Evolutionary conservation across 92 coral and sea anemone species (phyloP).

Genomic region (Micromussa lordhowensis): DNA sequence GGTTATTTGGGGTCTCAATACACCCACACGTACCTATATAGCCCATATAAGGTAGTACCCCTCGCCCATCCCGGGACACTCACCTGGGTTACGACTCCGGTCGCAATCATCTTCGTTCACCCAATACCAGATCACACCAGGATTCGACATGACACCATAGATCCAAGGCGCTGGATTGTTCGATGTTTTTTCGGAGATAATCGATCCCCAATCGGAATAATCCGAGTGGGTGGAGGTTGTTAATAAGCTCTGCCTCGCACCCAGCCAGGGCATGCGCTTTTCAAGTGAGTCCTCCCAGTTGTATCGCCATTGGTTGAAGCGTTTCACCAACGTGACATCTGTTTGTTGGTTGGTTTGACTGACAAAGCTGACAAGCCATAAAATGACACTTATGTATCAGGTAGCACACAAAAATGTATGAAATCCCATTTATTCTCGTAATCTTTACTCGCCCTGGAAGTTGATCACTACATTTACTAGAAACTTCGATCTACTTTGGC

Average conservation of each 20-base stretch:
- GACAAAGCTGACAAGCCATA: constrained; percentile 47
- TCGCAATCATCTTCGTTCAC: constrained; percentile 71
- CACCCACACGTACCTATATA: too few relatives aligned
- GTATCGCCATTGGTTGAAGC: constrained; percentile 60
- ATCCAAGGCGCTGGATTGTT: constrained; percentile 79
- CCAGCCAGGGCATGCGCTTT: constrained; percentile 82
- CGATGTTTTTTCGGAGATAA: constrained; percentile 39
- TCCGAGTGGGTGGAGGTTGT: constrained; percentile 66
- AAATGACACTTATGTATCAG: background rate
- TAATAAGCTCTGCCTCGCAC: constrained; percentile 51
- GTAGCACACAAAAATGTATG: background rate
- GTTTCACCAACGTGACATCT: constrained; percentile 53
- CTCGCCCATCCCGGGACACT: too few relatives aligned
- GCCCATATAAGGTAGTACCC: too few relatives aligned
- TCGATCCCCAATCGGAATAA: constrained; percentile 65
- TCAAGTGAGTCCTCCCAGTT: constrained; percentile 56
- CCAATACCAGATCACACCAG: constrained; percentile 85
- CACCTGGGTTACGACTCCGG: constrained; percentile 43
- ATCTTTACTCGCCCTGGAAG: background rate
- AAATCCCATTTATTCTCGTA: background rate
- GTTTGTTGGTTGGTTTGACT: constrained; percentile 62
- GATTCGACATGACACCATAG: constrained; percentile 53
- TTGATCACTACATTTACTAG: too few relatives aligned
- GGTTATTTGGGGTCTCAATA: background rate
- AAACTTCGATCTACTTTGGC: too few relatives aligned